Conservation (phyloP, 2,888 invertebrate genomes). For the Pyrochroa serraticornis region DNA sequence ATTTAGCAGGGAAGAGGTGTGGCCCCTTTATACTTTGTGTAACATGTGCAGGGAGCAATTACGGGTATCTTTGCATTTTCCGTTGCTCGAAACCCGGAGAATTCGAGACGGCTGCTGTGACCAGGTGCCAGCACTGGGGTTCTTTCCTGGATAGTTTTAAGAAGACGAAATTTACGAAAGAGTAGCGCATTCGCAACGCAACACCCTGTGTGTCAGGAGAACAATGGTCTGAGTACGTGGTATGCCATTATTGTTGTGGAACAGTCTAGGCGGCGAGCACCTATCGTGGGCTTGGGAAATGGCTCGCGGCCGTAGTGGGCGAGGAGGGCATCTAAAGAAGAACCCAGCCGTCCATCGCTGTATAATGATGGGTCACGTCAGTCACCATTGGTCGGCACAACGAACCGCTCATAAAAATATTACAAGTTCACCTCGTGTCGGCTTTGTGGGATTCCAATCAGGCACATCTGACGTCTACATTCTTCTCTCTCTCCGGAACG, state of each 20-base stretch:
- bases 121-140: no score
- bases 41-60: no score
- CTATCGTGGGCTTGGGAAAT: constrained; percentile 42
- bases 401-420: constrained; percentile 52
- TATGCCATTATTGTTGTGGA: constrained; percentile 12
- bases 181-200: no score
- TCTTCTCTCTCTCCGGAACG: constrained; percentile 44
- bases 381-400: constrained; percentile 54
- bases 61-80: no score
- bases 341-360: constrained; percentile 45
- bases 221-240: neutral
- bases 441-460: constrained; percentile 52
- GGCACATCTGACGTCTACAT: constrained; percentile 51
- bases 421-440: constrained; percentile 46
- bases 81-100: no score
- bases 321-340: constrained; percentile 36
- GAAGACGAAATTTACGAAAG: no score
- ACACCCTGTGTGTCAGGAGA: no score
- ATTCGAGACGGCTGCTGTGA: no score
- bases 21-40: no score
- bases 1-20: no score
- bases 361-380: constrained; percentile 59
- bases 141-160: no score
- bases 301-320: constrained; percentile 44
- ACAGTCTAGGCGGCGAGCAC: constrained; percentile 9